Conservation (phyloP, 2,113 vertebrate genomes). For the Nyctibius bracteatus region DNA sequence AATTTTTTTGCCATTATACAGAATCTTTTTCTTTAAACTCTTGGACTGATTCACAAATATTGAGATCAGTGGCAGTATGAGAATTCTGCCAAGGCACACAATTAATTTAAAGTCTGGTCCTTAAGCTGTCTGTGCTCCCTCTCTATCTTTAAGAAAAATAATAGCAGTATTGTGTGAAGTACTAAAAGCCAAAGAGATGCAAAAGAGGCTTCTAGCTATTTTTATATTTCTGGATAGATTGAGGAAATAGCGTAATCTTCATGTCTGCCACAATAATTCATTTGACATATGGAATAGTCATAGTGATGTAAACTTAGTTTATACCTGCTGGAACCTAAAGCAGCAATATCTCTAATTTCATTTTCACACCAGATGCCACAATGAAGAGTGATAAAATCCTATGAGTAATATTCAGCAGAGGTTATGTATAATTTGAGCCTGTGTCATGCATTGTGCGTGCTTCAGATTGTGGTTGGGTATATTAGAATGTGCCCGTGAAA, state of each 20-base stretch:
- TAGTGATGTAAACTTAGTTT: not conserved
- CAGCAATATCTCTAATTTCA: not conserved
- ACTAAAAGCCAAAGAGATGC: not conserved
- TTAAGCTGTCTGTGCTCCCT: not conserved
- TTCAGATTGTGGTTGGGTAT: not conserved
- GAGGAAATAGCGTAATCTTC: not conserved
- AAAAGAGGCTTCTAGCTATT: not conserved
- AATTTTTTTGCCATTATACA: not conserved
- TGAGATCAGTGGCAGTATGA: not conserved
- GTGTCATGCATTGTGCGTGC: not conserved
- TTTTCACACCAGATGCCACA: not conserved
- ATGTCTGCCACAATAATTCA: not conserved
- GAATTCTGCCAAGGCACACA: not conserved
- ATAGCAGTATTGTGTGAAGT: not conserved
- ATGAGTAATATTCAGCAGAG: not conserved
- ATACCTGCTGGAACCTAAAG: not conserved
- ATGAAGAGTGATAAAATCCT: not conserved
- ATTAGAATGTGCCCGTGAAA: not conserved
- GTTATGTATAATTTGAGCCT: not conserved
- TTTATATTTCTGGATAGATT: not conserved
- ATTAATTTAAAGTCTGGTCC: not conserved
- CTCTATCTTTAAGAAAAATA: not conserved
- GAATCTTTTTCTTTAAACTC: not conserved
- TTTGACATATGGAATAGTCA: not conserved
- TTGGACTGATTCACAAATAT: not conserved